Base-by-base conservation (phyloP, 2,797 vertebrate species). In the Channa striata region DNA sequence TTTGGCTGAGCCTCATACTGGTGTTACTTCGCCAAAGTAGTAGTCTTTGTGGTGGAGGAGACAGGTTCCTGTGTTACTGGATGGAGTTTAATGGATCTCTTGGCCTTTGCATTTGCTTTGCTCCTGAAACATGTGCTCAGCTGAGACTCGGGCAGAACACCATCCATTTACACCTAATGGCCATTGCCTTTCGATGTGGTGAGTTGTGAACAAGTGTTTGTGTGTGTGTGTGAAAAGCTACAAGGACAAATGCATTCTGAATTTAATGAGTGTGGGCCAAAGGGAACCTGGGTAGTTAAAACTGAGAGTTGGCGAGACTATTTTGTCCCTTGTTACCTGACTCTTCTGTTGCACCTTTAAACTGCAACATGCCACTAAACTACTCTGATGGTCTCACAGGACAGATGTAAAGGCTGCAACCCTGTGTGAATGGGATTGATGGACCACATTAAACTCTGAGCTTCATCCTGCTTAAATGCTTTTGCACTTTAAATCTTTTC, bases 251-350 rank as follows among this genome's bases (percentile, higher is more conserved):
- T 91, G 89, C 91, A 88, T 91, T 87, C 87, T 87, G 90, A 89
- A 89, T 94, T 92, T 94, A 95, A 94, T 94, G 93, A 94, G 93
- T 83, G 90, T 81, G 87, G 90, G 89, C 94, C 91, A 92, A 92
- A 91, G 88, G 92, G 94, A 93, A 90, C 85, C 86, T 79, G 88
- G 89, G 92, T 95, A 90, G 87, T 94, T 91, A 95, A 94, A 93
- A 91, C 91, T 91, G 86, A 93, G 92, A 91, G 89, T 92, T 93
- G 91, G 91, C 86, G 70, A 88, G 92, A 93, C 92, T 91, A 91
- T 93, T 93, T 92, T 87, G 86, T 94, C 93, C 93, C 93, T 89
- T 84, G 92, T 90, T 93, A 87, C 91, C 91, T 92, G 93, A 92
- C 93, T 93, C 90, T 87, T 91, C 87, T 85, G 89, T 91, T 89